Evolutionary conservation across 2,888 invertebrate genomes (phyloP).

Genomic region (Alsophila aescularia): DNA sequence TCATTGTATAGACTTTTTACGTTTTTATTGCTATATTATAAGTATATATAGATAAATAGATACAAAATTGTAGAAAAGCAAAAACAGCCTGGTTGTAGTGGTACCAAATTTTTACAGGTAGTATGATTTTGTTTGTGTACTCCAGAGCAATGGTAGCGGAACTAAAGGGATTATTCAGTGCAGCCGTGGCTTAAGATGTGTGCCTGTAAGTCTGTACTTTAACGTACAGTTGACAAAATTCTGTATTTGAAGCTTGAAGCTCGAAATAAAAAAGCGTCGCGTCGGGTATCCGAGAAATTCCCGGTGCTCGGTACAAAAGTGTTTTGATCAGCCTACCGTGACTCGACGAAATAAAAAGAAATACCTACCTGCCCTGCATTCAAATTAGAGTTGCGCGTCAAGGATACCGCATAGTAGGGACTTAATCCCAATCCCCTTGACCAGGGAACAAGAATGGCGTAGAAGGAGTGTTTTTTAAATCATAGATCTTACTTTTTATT

Average conservation of each 20-base stretch:
- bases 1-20: too few species aligned
- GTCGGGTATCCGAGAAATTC: slow-evolving; percentile 42
- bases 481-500: too few species aligned
- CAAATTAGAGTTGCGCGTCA: slow-evolving; percentile 53
- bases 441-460: slow-evolving; percentile 14
- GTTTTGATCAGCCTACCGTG: slow-evolving; percentile 64
- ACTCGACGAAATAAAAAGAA: slow-evolving; percentile 55
- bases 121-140: background rate
- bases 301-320: slow-evolving; percentile 48
- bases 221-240: slow-evolving; percentile 21
- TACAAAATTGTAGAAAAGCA: too few species aligned
- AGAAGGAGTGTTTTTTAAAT: background rate
- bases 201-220: background rate
- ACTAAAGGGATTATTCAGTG: background rate
- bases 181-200: background rate
- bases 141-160: background rate
- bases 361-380: slow-evolving; percentile 50
- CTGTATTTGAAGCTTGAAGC: slow-evolving; percentile 21
- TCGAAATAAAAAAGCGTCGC: slow-evolving; percentile 32
- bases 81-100: too few species aligned
- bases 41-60: too few species aligned
- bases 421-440: slow-evolving; percentile 52
- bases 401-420: slow-evolving; percentile 46
- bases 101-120: background rate
- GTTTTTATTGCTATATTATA: too few species aligned